Conservation (phyloP, 2,888 invertebrate species). For the Pristionchus mayeri region DNA sequence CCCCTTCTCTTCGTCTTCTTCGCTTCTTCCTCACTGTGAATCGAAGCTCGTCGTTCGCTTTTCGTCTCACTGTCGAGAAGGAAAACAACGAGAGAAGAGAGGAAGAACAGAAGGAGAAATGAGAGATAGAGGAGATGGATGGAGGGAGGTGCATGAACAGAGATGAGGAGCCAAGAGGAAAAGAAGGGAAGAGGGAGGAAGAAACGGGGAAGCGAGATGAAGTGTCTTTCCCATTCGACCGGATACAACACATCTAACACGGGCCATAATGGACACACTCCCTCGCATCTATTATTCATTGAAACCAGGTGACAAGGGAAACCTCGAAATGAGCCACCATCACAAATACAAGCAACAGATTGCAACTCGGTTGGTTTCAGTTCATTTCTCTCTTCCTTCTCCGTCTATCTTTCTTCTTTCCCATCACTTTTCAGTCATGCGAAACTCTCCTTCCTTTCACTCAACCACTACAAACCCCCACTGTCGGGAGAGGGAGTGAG, state of each 20-base stretch:
- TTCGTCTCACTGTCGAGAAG: constrained; percentile 37
- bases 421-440: constrained; percentile 43
- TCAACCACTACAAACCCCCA: constrained; percentile 35
- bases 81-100: constrained; percentile 24
- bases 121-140: constrained; percentile 25
- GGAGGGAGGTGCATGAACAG: too few relatives aligned
- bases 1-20: neutral
- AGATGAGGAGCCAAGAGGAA: too few relatives aligned
- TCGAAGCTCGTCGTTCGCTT: constrained; percentile 39
- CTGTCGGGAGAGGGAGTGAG: constrained; percentile 7
- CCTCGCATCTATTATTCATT: constrained; percentile 27
- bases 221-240: constrained; percentile 31
- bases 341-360: neutral
- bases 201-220: constrained; percentile 1
- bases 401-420: neutral
- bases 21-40: constrained; percentile 23
- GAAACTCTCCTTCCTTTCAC: constrained; percentile 35
- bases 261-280: constrained; percentile 35
- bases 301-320: constrained; percentile 19
- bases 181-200: neutral
- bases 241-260: constrained; percentile 28
- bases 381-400: constrained; percentile 31
- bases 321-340: neutral
- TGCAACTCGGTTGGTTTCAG: constrained; percentile 25
- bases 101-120: constrained; percentile 3